Evolutionary conservation across 1,140 invertebrate species (phyloP).

Genomic region (Babylonia areolata): DNA sequence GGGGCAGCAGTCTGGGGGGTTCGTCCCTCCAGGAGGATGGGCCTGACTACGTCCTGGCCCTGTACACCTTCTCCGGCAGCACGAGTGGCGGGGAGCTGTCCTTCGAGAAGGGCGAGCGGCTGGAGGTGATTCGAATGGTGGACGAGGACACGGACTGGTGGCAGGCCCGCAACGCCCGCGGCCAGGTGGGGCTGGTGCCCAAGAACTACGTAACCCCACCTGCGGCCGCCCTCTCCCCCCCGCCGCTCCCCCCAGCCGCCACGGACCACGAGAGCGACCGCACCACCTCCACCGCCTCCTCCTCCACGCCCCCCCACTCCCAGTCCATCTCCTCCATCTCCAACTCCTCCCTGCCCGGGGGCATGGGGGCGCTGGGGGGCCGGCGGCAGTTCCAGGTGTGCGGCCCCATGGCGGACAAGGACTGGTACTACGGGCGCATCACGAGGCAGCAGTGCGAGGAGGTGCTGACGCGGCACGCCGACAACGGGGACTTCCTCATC

Average conservation of each 20-base stretch:
- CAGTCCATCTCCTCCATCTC: conserved; percentile 74
- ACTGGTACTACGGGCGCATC: conserved; percentile 98
- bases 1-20: too few relatives aligned
- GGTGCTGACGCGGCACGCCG: conserved; percentile 93
- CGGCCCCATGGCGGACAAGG: conserved; percentile 70
- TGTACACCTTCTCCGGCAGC: conserved; percentile 72
- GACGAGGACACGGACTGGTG: conserved; percentile 99
- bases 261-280: conserved; percentile 63
- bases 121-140: conserved; percentile 96
- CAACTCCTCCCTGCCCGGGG: conserved; percentile 64
- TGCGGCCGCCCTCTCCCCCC: too few relatives aligned
- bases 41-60: conserved; percentile 86
- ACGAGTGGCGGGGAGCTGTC: conserved; percentile 95
- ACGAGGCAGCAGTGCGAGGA: conserved; percentile 96
- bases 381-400: conserved; percentile 70
- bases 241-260: too few relatives aligned
- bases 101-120: conserved; percentile 91
- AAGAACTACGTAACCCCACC: conserved; percentile 94
- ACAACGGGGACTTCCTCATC: conserved; percentile 98
- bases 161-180: conserved; percentile 94
- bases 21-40: conserved; percentile 37
- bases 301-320: conserved; percentile 72
- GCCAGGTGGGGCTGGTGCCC: conserved; percentile 93
- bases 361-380: too few relatives aligned
- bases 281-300: conserved; percentile 57